These are phyloP conservation scores for Catostomus latipinnis DNA, from an alignment of 2,797 vertebrate genomes.

Conservation along the genomic window DNA sequence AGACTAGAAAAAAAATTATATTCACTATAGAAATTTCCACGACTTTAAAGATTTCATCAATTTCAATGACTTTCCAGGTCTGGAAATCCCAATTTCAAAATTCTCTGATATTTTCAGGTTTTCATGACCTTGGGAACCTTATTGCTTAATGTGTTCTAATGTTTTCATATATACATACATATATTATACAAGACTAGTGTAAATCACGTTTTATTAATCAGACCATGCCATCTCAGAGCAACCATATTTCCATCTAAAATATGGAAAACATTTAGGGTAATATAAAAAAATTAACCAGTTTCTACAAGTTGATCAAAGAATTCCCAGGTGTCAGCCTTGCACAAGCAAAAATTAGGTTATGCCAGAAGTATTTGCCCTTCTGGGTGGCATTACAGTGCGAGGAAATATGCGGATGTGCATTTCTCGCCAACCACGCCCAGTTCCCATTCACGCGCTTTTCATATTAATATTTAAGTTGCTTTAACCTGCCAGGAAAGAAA, in stretches of 20 bases:
- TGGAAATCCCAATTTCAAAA: too few relatives aligned
- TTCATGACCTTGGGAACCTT: too few relatives aligned
- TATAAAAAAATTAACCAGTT: neutral
- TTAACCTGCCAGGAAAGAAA: neutral
- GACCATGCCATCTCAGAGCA: neutral
- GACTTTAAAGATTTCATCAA: too few relatives aligned
- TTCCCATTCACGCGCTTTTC: constrained; percentile 19
- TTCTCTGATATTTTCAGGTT: too few relatives aligned
- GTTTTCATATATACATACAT: too few relatives aligned
- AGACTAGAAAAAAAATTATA: too few relatives aligned
- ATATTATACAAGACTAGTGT: too few relatives aligned
- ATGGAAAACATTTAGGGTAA: neutral
- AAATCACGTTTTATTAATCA: too few relatives aligned
- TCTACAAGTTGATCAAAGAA: neutral
- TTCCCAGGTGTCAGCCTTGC: neutral
- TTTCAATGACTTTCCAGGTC: too few relatives aligned
- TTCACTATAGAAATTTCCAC: too few relatives aligned
- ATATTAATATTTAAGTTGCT: constrained; percentile 2
- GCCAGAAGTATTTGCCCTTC: neutral
- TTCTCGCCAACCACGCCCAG: constrained; percentile 58
- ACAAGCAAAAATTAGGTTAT: neutral
- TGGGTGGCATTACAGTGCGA: constrained; percentile 25
- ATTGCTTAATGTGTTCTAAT: too few relatives aligned
- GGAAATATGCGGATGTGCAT: constrained; percentile 55
- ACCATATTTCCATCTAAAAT: neutral